Base-by-base conservation (phyloP, 2,113 vertebrate species). In the Equus quagga region DNA sequence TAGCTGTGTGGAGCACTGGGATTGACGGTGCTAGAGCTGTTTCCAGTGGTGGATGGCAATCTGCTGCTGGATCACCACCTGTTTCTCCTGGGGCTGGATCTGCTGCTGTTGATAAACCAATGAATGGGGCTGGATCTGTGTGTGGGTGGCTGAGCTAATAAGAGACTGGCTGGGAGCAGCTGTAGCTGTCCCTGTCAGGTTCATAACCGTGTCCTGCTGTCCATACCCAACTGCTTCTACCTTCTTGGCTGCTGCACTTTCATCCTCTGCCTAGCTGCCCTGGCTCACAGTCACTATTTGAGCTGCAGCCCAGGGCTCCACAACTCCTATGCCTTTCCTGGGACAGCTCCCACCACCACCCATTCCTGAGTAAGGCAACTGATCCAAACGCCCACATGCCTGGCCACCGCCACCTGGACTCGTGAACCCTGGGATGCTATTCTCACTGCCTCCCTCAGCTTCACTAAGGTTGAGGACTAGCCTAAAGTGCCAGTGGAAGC, bases 41-140 rank as follows among this genome's bases (percentile, higher is more conserved):
- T 99, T 99, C 97, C 99, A 99, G 98, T 98, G 99, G 98, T 98
- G 98, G 96, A 99, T 98, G 96, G 99, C 98, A 7, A 99, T 99
- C 97, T 99, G 99, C 96, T 98, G 98, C 97, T 99, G 97, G 96
- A 99, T 98, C 91, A 99, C 98, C 64, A 99, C 99, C 96, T 99
- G 99, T 97, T 99, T 99, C 97, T 98, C 98, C 94, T 99, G 99
- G 60, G 98, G 97, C 95, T 99, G 99, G 92, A 99, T 99, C 97
- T 99, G 99, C 78, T 99, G 99, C 97, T 99, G 99, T 84, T 99
- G 99, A 79, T 99, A 99, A 94, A 98, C 99, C 96, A 99, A 91
- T 0, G 99, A 99, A 70, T 98, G 98, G 12, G 98, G 98, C 97
- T 99, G 99, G 97, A 99, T 98, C 87, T 99, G 98, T 0, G 99